Evolutionary conservation across 2,113 vertebrate species (phyloP).

Genomic region (Rhineura floridana): DNA sequence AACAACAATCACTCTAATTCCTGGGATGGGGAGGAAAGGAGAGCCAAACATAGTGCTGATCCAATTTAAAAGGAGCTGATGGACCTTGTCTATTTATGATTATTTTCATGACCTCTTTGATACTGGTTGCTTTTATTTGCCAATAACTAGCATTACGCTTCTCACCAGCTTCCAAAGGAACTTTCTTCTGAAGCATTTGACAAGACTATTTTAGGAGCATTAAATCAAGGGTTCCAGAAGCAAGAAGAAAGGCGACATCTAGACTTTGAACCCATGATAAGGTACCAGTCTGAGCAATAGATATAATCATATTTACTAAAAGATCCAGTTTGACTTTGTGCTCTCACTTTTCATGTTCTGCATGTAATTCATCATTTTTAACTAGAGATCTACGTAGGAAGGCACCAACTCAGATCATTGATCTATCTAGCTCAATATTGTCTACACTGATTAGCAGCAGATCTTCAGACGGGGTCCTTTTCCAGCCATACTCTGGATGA

Average conservation of each 20-base stretch:
- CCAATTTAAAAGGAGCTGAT: not conserved
- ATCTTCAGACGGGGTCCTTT: not conserved
- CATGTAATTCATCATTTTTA: not conserved
- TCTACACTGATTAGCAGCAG: not conserved
- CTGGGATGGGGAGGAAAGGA: not conserved
- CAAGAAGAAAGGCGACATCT: conserved; percentile 80
- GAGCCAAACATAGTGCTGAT: not conserved
- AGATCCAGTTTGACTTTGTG: not conserved
- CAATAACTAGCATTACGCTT: conserved; percentile 21
- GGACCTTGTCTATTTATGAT: not conserved
- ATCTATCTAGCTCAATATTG: not conserved
- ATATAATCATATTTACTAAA: not conserved
- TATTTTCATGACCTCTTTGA: not conserved
- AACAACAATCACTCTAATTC: not conserved
- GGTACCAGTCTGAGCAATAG: conserved; percentile 69
- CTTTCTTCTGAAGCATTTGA: conserved; percentile 89
- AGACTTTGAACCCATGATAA: conserved; percentile 87
- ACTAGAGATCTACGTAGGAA: not conserved
- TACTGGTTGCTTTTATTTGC: not conserved
- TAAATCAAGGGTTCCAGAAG: conserved; percentile 87
- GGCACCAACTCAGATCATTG: not conserved
- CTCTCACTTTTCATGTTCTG: not conserved
- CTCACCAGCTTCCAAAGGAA: conserved; percentile 90
- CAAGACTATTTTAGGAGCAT: conserved; percentile 87
- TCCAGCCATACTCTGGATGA: too few relatives aligned